Conservation (phyloP, 2,113 vertebrate species). For the Atlantisia rogersi region DNA sequence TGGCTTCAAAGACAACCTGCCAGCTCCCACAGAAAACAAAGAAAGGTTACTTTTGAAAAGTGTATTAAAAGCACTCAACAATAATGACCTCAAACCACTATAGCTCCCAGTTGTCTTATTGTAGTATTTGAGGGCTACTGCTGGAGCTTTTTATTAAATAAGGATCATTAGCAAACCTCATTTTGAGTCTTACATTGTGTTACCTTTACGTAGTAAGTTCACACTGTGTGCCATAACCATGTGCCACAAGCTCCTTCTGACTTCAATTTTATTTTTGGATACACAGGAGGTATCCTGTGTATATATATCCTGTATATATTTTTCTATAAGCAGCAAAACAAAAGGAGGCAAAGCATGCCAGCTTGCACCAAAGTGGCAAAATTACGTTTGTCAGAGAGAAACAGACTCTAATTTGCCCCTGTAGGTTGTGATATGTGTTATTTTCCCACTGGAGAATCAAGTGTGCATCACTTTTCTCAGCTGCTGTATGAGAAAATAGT, state of each 20-base stretch:
- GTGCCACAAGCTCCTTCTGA: not conserved
- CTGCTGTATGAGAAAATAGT: not conserved
- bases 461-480: not conserved
- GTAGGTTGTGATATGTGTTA: not conserved
- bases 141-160: not conserved
- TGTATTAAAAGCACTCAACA: constrained; percentile 16
- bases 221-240: not conserved
- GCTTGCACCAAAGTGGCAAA: constrained; percentile 8
- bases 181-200: not conserved
- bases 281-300: not conserved
- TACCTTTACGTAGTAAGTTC: not conserved
- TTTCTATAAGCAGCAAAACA: not conserved
- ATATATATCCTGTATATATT: not conserved
- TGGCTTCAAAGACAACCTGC: constrained; percentile 1
- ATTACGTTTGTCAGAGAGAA: constrained; percentile 9
- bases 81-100: not conserved
- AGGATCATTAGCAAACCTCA: not conserved
- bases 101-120: not conserved
- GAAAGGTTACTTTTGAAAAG: constrained; percentile 1
- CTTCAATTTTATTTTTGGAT: not conserved
- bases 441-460: not conserved
- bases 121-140: not conserved
- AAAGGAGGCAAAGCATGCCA: not conserved
- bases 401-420: constrained; percentile 11
- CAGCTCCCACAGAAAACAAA: constrained; percentile 7